Evolutionary conservation across 2,113 vertebrate species (phyloP).

Genomic region (Bolborhynchus lineola): DNA sequence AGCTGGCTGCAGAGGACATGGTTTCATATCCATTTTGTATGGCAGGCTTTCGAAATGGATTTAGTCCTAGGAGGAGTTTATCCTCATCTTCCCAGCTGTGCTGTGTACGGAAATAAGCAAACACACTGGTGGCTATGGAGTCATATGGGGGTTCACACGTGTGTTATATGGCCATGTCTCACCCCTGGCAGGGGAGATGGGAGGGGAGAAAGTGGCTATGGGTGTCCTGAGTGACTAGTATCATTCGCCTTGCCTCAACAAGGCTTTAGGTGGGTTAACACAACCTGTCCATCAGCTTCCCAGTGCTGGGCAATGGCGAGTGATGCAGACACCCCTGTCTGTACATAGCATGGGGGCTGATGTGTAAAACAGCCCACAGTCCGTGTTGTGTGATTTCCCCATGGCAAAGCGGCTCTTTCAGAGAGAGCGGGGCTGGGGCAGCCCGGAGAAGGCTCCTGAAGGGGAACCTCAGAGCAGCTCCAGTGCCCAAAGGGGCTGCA

Average conservation of each 20-base stretch:
- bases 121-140: too few species aligned
- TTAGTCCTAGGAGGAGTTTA: neutral
- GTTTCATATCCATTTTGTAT: neutral
- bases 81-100: neutral
- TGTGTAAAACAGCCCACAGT: neutral
- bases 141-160: rapidly evolving
- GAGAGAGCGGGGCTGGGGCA: neutral
- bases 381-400: neutral
- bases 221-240: too few species aligned
- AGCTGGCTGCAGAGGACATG: neutral
- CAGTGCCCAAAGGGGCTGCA: neutral
- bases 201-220: neutral
- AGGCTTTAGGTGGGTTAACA: neutral
- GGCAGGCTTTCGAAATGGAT: neutral
- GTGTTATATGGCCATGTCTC: neutral
- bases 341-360: neutral
- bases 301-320: neutral
- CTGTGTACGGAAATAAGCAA: neutral
- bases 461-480: neutral
- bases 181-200: neutral
- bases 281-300: neutral
- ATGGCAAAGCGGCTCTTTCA: neutral
- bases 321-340: rapidly evolving
- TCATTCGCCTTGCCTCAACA: neutral
- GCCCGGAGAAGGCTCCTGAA: neutral